These are phyloP conservation scores for Tachystola acroxantha DNA, from an alignment of 2,888 invertebrate genomes.

Conservation along the genomic window DNA sequence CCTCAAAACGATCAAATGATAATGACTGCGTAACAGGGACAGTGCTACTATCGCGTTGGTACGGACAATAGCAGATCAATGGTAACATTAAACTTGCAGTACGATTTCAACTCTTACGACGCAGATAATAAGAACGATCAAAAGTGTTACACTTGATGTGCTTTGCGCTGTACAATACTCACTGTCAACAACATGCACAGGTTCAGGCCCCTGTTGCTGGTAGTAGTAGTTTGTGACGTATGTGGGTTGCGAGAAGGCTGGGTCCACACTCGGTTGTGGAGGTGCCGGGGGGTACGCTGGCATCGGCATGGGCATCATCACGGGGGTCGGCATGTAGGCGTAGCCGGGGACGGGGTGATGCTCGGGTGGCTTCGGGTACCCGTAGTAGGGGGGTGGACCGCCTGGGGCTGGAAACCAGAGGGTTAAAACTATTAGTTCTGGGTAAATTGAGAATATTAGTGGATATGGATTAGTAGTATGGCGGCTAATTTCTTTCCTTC, in stretches of 20 bases:
- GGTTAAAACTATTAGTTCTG: not conserved
- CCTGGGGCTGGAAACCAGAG: constrained; percentile 34
- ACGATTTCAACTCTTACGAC: no score
- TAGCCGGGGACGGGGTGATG: constrained; percentile 12
- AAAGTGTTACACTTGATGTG: no score
- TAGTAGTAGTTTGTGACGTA: constrained; percentile 57
- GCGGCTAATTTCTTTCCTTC: no score
- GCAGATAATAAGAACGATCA: no score
- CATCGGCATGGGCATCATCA: constrained; percentile 16
- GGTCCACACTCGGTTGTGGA: constrained; percentile 17
- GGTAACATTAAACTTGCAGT: no score
- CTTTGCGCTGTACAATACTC: no score
- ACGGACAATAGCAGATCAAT: no score
- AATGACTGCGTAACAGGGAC: no score
- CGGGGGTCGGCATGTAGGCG: constrained; percentile 22
- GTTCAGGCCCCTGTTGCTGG: constrained; percentile 32
- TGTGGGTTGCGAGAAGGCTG: constrained; percentile 31
- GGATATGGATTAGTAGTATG: no score
- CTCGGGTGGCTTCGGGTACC: constrained; percentile 24
- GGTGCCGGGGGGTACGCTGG: constrained; percentile 48
- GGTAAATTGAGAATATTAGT: no score
- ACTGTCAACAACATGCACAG: constrained; percentile 30
- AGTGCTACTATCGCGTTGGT: no score
- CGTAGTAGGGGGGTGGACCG: constrained; percentile 30
- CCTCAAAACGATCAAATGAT: no score